phyloP scores from a whole-genome alignment of 2,888 invertebrate genomes.

The Bedellia somnulentella region DNA sequence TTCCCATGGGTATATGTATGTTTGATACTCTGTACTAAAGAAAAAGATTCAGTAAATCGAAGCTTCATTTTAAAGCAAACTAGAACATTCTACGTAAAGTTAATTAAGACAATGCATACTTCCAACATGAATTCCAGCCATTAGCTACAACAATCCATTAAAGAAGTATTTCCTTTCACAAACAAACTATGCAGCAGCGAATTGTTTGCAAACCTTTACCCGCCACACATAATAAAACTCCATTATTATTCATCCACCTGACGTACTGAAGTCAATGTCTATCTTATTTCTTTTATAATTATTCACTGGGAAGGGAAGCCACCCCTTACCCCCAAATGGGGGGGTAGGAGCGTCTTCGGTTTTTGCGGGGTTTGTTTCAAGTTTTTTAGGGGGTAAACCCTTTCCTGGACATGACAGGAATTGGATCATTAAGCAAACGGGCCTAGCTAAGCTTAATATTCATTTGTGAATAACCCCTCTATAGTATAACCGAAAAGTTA shows the following conservation, averaged over 20 bases:
- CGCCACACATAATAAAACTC: slow-evolving; percentile 46
- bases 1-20: no score
- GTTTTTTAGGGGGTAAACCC: slow-evolving; percentile 61
- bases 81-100: no score
- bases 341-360: slow-evolving; percentile 50
- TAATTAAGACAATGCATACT: no score
- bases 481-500: no score
- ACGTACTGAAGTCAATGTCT: slow-evolving; percentile 57
- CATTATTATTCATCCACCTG: slow-evolving; percentile 59
- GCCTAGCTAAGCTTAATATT: slow-evolving; percentile 50
- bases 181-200: no score
- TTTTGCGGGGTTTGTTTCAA: slow-evolving; percentile 61
- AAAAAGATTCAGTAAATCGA: no score
- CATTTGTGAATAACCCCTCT: slow-evolving; percentile 20
- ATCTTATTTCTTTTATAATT: slow-evolving; percentile 63
- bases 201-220: no score
- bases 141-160: no score
- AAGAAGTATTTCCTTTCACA: no score
- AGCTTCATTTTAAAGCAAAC: no score
- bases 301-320: slow-evolving; percentile 32
- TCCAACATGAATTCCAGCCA: no score
- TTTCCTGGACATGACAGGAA: slow-evolving; percentile 62
- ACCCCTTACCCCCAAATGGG: slow-evolving; percentile 20
- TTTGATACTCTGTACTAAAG: no score
- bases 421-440: slow-evolving; percentile 58